A percentile compares a stretch with the other conserved stretches of the same genome.
phyloP scores from a whole-genome alignment of 2,113 vertebrate species.

The Mobula hypostoma region DNA sequence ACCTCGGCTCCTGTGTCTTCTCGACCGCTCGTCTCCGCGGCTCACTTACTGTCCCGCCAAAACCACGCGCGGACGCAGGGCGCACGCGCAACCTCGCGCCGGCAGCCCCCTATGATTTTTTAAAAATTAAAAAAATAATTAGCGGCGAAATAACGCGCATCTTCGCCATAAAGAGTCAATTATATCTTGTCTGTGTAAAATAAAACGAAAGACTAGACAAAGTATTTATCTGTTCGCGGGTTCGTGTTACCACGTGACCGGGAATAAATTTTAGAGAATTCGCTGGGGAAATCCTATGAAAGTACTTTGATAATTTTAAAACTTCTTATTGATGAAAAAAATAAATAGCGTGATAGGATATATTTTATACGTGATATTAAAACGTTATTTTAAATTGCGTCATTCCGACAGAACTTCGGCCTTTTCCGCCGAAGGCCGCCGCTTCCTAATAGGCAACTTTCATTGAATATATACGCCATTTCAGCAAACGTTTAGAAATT shows the following conservation, averaged over 20 bases:
- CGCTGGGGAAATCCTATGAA: neutral
- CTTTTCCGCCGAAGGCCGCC: neutral
- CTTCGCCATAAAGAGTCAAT: too few relatives aligned
- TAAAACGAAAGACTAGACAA: neutral
- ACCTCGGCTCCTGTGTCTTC: neutral
- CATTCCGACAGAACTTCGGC: neutral
- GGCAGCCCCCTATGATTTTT: neutral
- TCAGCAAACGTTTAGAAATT: neutral
- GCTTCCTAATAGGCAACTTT: neutral
- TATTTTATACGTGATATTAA: neutral
- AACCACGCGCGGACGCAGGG: neutral
- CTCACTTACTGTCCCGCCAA: slow-evolving; percentile 26
- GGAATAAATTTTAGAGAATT: neutral
- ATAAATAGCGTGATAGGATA: neutral
- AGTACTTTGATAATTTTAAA: neutral
- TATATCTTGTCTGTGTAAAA: neutral
- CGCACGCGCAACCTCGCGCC: neutral
- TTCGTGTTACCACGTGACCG: neutral
- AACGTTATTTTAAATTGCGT: neutral
- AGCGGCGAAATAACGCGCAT: neutral
- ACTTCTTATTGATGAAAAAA: neutral
- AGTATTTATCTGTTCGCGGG: neutral
- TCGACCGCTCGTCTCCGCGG: neutral
- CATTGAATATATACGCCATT: neutral
- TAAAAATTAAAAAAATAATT: neutral